Evolutionary conservation across 2,113 vertebrate species (phyloP).

Genomic region (Hippocampus guttulatus): DNA sequence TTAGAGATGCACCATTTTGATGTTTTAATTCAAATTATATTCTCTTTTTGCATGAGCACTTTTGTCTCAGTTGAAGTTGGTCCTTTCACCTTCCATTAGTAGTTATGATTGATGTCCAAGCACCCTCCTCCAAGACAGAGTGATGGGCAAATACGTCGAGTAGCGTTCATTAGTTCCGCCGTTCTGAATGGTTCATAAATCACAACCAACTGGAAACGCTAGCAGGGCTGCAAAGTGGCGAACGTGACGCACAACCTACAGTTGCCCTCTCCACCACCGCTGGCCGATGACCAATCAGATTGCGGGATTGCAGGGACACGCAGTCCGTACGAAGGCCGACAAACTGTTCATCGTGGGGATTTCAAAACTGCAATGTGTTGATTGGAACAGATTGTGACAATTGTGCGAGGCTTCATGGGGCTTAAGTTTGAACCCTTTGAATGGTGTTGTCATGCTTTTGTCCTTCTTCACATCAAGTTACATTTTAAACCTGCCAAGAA

Average conservation of each 20-base stretch:
- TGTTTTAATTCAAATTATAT: not conserved
- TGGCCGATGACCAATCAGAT: constrained; percentile 45
- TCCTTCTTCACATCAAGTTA: not conserved
- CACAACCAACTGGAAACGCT: constrained; percentile 51
- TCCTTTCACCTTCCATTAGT: constrained; percentile 16
- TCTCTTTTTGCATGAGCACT: not conserved
- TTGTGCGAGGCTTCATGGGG: not conserved
- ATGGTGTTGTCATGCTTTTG: too few relatives aligned
- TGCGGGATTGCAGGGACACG: constrained; percentile 9
- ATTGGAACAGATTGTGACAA: not conserved
- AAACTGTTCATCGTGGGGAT: not conserved
- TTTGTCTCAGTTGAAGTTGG: not conserved
- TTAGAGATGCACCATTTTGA: not conserved
- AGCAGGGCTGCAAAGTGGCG: constrained; percentile 16
- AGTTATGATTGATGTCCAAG: constrained; percentile 16
- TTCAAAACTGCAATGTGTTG: not conserved
- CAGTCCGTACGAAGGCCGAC: constrained; percentile 9
- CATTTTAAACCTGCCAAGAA: not conserved
- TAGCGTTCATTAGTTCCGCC: constrained; percentile 47
- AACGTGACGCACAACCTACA: not conserved
- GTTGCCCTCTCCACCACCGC: not conserved
- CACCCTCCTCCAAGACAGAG: constrained; percentile 26
- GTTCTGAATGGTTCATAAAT: constrained; percentile 52
- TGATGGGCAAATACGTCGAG: constrained; percentile 46
- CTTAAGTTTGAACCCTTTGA: too few relatives aligned